Percentiles rank a stretch among this genome's conserved stretches.
phyloP scores from a whole-genome alignment of 2,113 vertebrate species.

The Caracal caracal region DNA sequence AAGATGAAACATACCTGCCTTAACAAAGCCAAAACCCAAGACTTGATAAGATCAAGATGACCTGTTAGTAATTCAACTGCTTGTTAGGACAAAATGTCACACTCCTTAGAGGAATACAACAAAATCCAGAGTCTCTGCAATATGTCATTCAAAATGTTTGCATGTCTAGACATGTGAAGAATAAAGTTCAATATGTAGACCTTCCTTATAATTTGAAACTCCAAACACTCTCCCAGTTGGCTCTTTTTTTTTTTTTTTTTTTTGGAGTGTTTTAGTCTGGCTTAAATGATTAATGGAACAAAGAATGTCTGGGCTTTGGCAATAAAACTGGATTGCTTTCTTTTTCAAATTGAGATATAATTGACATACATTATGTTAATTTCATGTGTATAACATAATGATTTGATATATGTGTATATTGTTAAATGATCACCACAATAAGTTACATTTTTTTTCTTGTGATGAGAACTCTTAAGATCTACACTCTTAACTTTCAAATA shows the following conservation, averaged over 20 bases:
- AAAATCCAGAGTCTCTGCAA: not conserved
- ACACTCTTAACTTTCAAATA: not conserved
- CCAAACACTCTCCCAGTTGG: not conserved
- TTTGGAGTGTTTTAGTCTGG: not conserved
- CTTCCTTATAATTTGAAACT: constrained; percentile 13
- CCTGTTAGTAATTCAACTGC: not conserved
- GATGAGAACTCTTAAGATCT: not conserved
- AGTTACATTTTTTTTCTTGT: not conserved
- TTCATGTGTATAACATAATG: not conserved
- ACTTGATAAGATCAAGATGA: not conserved
- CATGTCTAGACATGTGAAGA: not conserved
- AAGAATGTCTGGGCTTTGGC: not conserved
- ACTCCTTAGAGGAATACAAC: not conserved
- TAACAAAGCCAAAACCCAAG: not conserved
- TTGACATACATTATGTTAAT: not conserved
- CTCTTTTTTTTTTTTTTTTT: not conserved
- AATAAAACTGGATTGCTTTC: not conserved
- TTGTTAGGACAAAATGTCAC: not conserved
- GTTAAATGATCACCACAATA: not conserved
- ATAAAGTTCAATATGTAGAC: not conserved
- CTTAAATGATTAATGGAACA: not conserved
- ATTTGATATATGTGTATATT: not conserved
- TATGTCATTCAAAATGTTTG: not conserved
- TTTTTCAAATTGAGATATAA: not conserved
- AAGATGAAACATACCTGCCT: not conserved